Base-by-base conservation (phyloP, 1,140 invertebrate species). In the Helicoverpa zea region DNA sequence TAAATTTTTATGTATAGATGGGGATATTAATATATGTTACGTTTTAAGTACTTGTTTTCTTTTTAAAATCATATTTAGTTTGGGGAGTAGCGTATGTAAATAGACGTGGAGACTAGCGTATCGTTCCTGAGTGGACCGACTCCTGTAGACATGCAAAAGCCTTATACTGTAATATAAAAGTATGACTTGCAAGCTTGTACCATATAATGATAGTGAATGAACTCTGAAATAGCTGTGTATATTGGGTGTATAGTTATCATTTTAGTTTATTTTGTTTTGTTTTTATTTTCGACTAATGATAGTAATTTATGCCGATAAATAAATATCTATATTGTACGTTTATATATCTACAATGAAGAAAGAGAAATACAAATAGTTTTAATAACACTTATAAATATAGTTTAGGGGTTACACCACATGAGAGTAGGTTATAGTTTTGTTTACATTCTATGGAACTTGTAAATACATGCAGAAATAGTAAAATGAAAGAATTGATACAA, bases 221-320 rank as follows among this genome's bases (percentile, higher is more conserved):
- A 91, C 88, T 91, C 88, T 89, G 86, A 89, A 88, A 81, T 90
- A 94, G 91, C 84, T 93, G 86, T 94, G 93, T 94, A 94, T 93
- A 94, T 93, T 94, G 92, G 93, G 92, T 94, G 93, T 94, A 94
- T 92, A 94, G 92, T 92, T 93, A 92, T 92, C 88, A 81, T 89
- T 89, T 91, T 91, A 89, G 83, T 88, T 92, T 87, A 56, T 88
- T 87, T 90, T 92, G 83, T 89, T 90, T 90, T 90, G 85, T 87
- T 94, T 93, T 91, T 91, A 86, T 90, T 91, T 89, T 91, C 86
- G 86, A 92, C 85, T 94, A 94, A 91, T 92, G 89, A 92, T 94
- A 94, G 92, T 94, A 93, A 94, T 94, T 94, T 94, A 94, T 94
- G 92, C 92, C 86, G 92, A 92, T 94, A 92, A 91, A 91, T 82